Percentiles rank a stretch among this genome's conserved stretches.
Conservation (phyloP, 1,140 invertebrate genomes). For the Drosophila ambigua region DNA sequence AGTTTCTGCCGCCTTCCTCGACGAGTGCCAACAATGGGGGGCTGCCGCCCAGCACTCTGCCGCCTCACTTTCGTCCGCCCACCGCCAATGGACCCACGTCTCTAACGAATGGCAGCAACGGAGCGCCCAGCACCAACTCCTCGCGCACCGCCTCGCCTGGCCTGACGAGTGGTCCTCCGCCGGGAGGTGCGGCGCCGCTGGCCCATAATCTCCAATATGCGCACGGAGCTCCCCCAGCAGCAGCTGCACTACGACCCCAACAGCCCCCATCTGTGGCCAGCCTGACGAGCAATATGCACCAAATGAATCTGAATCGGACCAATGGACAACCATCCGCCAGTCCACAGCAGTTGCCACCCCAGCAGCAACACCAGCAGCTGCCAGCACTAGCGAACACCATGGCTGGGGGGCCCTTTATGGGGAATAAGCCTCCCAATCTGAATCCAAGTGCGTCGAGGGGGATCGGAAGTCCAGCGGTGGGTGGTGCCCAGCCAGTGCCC, state of each 20-base stretch:
- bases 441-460: conserved; percentile 37
- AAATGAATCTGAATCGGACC: conserved; percentile 55
- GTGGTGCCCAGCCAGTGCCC: conserved; percentile 3
- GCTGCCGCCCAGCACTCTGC: conserved; percentile 51
- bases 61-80: conserved; percentile 58
- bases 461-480: conserved; percentile 30
- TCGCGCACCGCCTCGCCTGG: conserved; percentile 75
- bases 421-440: conserved; percentile 29
- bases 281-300: conserved; percentile 61
- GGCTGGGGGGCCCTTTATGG: conserved; percentile 27
- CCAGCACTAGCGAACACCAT: conserved; percentile 45
- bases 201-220: not conserved
- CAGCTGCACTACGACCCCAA: not conserved
- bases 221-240: not conserved
- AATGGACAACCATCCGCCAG: conserved; percentile 25
- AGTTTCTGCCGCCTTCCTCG: conserved; percentile 65
- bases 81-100: conserved; percentile 49
- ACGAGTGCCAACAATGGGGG: conserved; percentile 13
- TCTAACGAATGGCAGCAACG: conserved; percentile 57
- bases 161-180: conserved; percentile 8
- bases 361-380: conserved; percentile 4
- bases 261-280: conserved; percentile 23
- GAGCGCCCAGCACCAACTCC: conserved; percentile 62
- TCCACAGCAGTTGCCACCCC: not conserved
- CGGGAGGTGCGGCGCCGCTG: not conserved